phyloP scores from a whole-genome alignment of 2,113 vertebrate genomes.

The Puntigrus tetrazona region DNA sequence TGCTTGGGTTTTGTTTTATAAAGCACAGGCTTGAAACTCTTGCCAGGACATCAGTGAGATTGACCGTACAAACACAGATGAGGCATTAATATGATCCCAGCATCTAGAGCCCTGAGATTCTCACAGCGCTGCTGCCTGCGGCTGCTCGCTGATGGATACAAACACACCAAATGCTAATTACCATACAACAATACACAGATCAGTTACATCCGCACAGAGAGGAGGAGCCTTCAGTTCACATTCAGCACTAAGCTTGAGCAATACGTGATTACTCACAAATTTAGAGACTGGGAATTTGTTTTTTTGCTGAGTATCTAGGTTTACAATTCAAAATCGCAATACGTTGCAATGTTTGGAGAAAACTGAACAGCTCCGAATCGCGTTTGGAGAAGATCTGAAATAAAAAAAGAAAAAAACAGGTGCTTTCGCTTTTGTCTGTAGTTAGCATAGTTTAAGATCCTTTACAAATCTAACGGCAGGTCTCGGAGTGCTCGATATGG shows the following conservation, averaged over 20 bases:
- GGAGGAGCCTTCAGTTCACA: background rate
- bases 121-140: conserved; percentile 15
- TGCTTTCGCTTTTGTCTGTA: conserved; percentile 39
- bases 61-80: background rate
- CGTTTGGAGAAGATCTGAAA: background rate
- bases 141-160: background rate
- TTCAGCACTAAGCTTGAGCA: background rate
- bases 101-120: background rate
- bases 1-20: conserved; percentile 14
- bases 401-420: background rate
- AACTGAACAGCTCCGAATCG: background rate
- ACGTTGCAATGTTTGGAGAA: conserved; percentile 17
- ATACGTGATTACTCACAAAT: background rate
- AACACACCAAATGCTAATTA: background rate
- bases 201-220: background rate
- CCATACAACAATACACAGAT: conserved; percentile 3
- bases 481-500: conserved; percentile 13
- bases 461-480: background rate
- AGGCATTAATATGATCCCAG: background rate
- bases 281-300: background rate
- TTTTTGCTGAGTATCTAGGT: background rate
- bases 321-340: background rate
- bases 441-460: conserved; percentile 9
- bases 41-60: background rate
- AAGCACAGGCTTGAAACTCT: conserved; percentile 23